Conservation (phyloP, 2,888 invertebrate genomes). For the Drosophila antonietae region DNA sequence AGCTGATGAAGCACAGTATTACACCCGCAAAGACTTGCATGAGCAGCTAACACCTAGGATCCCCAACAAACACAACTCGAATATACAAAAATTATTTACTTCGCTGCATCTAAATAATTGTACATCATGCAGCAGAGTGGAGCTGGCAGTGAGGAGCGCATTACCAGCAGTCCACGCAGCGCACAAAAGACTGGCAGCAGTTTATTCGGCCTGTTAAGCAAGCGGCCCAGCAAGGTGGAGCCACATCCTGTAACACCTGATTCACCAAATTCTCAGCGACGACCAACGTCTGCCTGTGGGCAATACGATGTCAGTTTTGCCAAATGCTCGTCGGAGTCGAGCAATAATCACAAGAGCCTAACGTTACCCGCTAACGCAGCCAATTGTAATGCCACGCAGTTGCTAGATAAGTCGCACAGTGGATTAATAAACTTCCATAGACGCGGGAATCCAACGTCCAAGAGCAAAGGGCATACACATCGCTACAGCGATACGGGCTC, state of each 20-base stretch:
- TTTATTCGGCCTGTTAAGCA: conserved; percentile 80
- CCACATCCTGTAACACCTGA: conserved; percentile 81
- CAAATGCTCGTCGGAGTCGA: conserved; percentile 67
- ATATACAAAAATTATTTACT: not conserved
- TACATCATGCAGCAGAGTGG: conserved; percentile 62
- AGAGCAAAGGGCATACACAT: conserved; percentile 71
- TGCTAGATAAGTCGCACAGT: conserved; percentile 74
- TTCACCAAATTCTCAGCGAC: conserved; percentile 50
- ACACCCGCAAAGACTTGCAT: conserved; percentile 6
- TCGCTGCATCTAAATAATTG: not conserved
- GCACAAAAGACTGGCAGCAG: conserved; percentile 71
- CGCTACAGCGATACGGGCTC: conserved; percentile 79
- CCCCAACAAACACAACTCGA: not conserved
- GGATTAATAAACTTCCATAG: conserved; percentile 80
- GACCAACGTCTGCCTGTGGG: conserved; percentile 59
- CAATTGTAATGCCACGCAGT: conserved; percentile 24
- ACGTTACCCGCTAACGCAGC: conserved; percentile 63
- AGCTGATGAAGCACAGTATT: conserved; percentile 36
- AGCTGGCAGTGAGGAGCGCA: conserved; percentile 79
- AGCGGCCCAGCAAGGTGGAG: conserved; percentile 84
- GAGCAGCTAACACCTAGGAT: conserved; percentile 1
- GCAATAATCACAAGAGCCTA: conserved; percentile 68
- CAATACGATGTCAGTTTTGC: conserved; percentile 82
- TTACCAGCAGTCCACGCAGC: conserved; percentile 73
- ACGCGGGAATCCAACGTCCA: conserved; percentile 72